Conservation (phyloP, 2,113 vertebrate species). For the Odocoileus hemionus region DNA sequence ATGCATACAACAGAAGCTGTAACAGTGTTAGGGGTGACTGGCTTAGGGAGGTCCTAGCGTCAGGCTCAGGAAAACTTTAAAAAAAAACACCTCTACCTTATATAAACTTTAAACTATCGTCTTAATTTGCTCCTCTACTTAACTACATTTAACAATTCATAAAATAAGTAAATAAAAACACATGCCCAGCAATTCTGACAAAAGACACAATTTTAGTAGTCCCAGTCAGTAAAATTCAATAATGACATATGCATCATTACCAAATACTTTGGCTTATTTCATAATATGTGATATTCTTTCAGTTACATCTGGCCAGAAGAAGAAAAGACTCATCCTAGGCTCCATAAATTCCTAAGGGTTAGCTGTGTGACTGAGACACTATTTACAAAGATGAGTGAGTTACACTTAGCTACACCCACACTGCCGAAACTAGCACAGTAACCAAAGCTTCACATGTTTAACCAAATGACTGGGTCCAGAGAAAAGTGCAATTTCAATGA, state of each 20-base stretch:
- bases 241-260: neutral
- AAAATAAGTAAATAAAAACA: neutral
- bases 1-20: neutral
- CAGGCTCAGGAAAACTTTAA: neutral
- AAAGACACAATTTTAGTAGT: conserved; percentile 28
- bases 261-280: neutral
- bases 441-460: conserved; percentile 34
- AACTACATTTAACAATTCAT: neutral
- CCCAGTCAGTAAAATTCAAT: neutral
- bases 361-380: neutral
- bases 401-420: conserved; percentile 19
- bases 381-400: neutral
- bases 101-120: neutral
- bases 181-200: neutral
- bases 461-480: neutral
- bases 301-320: neutral
- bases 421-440: neutral
- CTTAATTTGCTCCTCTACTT: neutral
- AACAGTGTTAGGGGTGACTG: neutral
- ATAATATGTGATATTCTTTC: neutral
- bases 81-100: neutral
- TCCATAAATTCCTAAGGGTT: neutral
- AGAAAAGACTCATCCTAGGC: neutral
- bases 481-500: conserved; percentile 5
- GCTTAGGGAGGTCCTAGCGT: neutral